A percentile compares a stretch with the other conserved stretches of the same genome.
These are phyloP conservation scores for Sebastolobus altivelis DNA, from an alignment of 2,797 vertebrate species.

Conservation along the genomic window DNA sequence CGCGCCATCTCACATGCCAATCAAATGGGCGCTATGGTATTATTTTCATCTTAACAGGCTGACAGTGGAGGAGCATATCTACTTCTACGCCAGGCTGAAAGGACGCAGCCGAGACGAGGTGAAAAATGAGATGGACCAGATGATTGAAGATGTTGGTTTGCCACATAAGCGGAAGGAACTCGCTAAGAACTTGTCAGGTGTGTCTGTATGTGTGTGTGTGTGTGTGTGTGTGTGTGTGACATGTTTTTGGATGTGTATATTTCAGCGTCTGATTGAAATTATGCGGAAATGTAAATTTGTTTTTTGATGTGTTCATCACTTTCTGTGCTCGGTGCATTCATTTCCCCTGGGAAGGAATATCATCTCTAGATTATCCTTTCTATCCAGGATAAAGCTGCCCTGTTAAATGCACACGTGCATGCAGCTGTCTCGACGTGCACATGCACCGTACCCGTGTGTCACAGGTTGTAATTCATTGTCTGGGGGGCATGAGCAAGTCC, in stretches of 20 bases:
- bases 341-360: constrained; percentile 43
- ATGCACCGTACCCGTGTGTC: constrained; percentile 55
- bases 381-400: constrained; percentile 21
- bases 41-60: constrained; percentile 82
- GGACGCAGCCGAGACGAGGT: constrained; percentile 88
- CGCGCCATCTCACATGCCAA: background rate
- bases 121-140: constrained; percentile 92
- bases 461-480: constrained; percentile 77
- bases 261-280: constrained; percentile 15
- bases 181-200: constrained; percentile 94
- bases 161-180: constrained; percentile 94
- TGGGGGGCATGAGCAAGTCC: constrained; percentile 59
- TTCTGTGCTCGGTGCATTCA: background rate
- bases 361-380: constrained; percentile 48
- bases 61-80: constrained; percentile 98
- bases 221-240: background rate
- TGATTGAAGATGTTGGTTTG: constrained; percentile 93
- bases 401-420: constrained; percentile 9
- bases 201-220: constrained; percentile 8
- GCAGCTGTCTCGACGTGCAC: constrained; percentile 14
- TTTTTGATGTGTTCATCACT: constrained; percentile 6
- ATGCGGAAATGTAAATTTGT: constrained; percentile 38
- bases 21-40: background rate
- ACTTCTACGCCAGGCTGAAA: constrained; percentile 96
- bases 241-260: background rate